Percentiles rank a stretch among this genome's conserved stretches.
phyloP scores from a whole-genome alignment of 2,888 invertebrate genomes.

The Lobophora halterata region DNA sequence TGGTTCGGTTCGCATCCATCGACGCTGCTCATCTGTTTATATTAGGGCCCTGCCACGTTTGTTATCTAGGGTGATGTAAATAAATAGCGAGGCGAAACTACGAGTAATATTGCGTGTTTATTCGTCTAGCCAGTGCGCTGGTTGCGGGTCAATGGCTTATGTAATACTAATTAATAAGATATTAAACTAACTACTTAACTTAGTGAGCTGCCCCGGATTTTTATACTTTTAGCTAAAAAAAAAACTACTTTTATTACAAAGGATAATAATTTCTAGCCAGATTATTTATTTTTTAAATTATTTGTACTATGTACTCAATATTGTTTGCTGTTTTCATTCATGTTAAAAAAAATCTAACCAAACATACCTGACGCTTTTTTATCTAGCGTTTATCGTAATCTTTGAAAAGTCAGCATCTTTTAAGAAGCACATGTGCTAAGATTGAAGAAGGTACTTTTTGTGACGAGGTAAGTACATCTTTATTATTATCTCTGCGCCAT shows the following conservation, averaged over 20 bases:
- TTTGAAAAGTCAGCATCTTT: conserved; percentile 6
- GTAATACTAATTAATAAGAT: not conserved
- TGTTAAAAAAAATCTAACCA: no score
- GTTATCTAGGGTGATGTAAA: conserved; percentile 37
- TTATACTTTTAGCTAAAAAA: no score
- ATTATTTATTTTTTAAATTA: no score
- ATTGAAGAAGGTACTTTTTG: conserved; percentile 13
- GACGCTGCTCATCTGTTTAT: conserved; percentile 49
- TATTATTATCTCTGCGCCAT: conserved; percentile 19
- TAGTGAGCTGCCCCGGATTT: no score
- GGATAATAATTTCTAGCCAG: no score
- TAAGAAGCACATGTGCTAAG: conserved; percentile 18
- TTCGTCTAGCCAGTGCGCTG: conserved; percentile 8
- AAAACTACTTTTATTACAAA: no score
- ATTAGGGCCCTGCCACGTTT: conserved; percentile 41
- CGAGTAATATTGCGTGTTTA: conserved; percentile 13
- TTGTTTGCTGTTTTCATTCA: no score
- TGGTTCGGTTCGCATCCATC: conserved; percentile 46
- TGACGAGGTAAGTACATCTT: not conserved
- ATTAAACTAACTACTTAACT: not conserved
- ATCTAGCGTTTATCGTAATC: conserved; percentile 8
- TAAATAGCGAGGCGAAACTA: conserved; percentile 26
- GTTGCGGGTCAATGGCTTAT: conserved; percentile 27
- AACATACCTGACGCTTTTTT: no score
- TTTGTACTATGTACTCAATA: no score